These are phyloP conservation scores for Pecten maximus DNA, from an alignment of 2,888 invertebrate species.

Conservation along the genomic window DNA sequence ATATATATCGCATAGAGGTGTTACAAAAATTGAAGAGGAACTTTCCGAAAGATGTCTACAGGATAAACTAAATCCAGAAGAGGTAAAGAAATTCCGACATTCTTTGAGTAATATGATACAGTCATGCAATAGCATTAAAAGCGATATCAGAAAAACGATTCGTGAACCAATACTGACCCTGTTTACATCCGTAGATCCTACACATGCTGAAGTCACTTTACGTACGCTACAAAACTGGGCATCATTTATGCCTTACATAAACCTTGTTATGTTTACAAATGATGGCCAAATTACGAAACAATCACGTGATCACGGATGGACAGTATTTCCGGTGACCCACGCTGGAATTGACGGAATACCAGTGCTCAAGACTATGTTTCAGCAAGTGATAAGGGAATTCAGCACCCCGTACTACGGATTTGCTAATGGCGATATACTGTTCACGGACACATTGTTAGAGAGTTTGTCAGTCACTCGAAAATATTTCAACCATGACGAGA, in stretches of 20 bases:
- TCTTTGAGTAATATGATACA: constrained; percentile 33
- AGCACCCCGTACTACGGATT: constrained; percentile 46
- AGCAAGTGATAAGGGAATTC: constrained; percentile 41
- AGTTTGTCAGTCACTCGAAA: constrained; percentile 38
- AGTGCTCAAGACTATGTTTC: constrained; percentile 48
- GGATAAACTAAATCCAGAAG: neutral
- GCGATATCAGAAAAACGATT: neutral
- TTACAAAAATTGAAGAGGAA: constrained; percentile 17
- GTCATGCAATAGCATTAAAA: constrained; percentile 14
- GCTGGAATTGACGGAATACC: constrained; percentile 47
- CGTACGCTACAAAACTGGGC: constrained; percentile 53
- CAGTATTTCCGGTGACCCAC: constrained; percentile 40
- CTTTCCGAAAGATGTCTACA: neutral
- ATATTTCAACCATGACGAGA: constrained; percentile 34
- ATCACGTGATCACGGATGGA: constrained; percentile 48
- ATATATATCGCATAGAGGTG: constrained; percentile 38
- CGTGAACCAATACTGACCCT: constrained; percentile 47
- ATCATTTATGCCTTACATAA: constrained; percentile 46
- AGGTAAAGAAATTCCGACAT: constrained; percentile 27
- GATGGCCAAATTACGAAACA: constrained; percentile 26
- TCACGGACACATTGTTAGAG: constrained; percentile 43
- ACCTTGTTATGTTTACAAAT: constrained; percentile 53
- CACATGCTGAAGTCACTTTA: constrained; percentile 45
- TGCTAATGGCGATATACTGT: constrained; percentile 50
- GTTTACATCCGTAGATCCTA: constrained; percentile 49